A percentile compares a stretch with the other conserved stretches of the same genome.
These are phyloP conservation scores for Xenopus borealis DNA, from an alignment of 2,113 vertebrate genomes.

Conservation along the genomic window DNA sequence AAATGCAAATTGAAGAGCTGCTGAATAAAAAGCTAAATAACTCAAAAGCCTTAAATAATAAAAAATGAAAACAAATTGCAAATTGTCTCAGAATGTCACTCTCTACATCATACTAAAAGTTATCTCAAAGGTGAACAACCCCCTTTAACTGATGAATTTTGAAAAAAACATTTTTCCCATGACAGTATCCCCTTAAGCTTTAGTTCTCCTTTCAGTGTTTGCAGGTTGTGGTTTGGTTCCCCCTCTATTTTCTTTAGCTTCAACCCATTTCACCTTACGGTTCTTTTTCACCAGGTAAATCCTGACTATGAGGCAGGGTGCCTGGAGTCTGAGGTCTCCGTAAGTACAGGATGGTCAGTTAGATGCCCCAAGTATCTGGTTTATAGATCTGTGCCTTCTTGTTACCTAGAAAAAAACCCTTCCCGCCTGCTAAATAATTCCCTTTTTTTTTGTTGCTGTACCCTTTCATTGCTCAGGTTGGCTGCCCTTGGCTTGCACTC, in stretches of 20 bases:
- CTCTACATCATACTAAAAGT: no score
- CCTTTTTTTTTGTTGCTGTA: not conserved
- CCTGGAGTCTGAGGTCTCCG: conserved; percentile 85
- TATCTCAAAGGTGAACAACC: no score
- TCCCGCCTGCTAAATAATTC: conserved; percentile 9
- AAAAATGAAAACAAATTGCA: no score
- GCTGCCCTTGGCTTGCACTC: conserved; percentile 12
- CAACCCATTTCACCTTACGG: conserved; percentile 54
- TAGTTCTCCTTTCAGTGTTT: no score
- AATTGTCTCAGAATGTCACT: no score
- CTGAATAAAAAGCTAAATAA: no score
- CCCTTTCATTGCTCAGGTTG: conserved; percentile 1
- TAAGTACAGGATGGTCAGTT: conserved; percentile 69
- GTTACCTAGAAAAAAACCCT: not conserved
- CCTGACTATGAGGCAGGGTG: conserved; percentile 92
- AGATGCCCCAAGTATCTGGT: conserved; percentile 47
- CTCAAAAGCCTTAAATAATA: no score
- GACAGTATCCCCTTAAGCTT: no score
- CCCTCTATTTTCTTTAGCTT: not conserved
- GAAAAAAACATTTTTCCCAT: no score
- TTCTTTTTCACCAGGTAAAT: conserved; percentile 85
- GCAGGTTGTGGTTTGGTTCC: no score
- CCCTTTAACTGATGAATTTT: no score
- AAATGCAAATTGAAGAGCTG: no score
- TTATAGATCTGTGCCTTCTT: not conserved